Evolutionary conservation across 1,140 invertebrate genomes (phyloP).

Genomic region (Apis laboriosa): DNA sequence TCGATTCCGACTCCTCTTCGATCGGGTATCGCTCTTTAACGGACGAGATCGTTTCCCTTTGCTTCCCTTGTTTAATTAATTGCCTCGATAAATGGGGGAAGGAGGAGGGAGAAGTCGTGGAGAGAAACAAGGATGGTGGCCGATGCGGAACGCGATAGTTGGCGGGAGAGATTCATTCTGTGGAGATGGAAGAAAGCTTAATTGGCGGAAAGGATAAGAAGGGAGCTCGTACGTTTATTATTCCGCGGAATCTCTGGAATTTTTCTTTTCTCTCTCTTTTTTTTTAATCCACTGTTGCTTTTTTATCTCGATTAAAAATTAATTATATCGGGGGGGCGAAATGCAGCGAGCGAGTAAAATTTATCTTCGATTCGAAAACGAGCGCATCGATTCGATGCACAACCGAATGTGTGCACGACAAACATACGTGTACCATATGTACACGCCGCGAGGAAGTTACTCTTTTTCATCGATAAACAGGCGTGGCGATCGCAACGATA

Average conservation of each 20-base stretch:
- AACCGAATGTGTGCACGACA: not conserved
- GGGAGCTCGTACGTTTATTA: not conserved
- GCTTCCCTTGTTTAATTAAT: constrained; percentile 38
- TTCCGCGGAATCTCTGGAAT: not conserved
- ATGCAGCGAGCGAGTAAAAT: not conserved
- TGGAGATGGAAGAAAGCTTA: constrained; percentile 27
- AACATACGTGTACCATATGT: not conserved
- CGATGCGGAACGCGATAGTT: no score
- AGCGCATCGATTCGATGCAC: not conserved
- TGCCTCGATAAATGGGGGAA: constrained; percentile 24
- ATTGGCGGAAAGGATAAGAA: constrained; percentile 34
- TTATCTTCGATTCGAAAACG: not conserved
- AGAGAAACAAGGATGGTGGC: not conserved
- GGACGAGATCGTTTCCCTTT: not conserved
- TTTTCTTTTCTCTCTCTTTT: no score
- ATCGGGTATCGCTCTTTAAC: not conserved
- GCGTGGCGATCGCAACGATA: not conserved
- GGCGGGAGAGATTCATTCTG: not conserved
- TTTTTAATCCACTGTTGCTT: no score
- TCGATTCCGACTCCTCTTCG: not conserved
- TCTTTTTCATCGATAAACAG: constrained; percentile 4
- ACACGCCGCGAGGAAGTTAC: not conserved
- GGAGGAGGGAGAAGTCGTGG: not conserved
- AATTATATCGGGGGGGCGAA: no score
- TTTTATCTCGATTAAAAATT: not conserved